These are phyloP conservation scores for Chloropsis cyanopogon DNA, from an alignment of 2,113 vertebrate species.

Conservation along the genomic window DNA sequence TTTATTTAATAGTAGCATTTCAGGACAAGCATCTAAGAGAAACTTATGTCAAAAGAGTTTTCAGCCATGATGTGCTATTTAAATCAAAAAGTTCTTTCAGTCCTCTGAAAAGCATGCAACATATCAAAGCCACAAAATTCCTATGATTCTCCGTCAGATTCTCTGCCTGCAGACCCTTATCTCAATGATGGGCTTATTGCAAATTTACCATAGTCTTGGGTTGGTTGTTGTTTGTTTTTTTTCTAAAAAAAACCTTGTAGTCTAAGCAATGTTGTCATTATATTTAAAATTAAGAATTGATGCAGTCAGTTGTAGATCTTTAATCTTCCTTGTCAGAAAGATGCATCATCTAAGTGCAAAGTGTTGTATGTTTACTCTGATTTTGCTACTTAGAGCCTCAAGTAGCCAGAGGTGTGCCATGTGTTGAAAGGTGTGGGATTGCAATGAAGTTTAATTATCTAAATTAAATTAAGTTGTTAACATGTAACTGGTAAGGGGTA, in stretches of 20 bases:
- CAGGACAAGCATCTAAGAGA: neutral
- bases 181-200: neutral
- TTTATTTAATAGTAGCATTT: neutral
- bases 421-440: neutral
- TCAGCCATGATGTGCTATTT: neutral
- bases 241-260: neutral
- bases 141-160: neutral
- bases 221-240: neutral
- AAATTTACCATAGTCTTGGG: accelerated
- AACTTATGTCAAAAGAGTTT: neutral
- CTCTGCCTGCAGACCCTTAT: neutral
- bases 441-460: neutral
- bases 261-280: neutral
- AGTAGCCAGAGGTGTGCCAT: neutral
- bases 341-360: accelerated
- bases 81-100: neutral
- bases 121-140: neutral
- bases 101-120: neutral
- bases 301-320: neutral
- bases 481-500: neutral
- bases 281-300: neutral
- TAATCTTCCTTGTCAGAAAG: neutral
- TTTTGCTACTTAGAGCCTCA: neutral
- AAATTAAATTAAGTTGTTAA: neutral
- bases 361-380: neutral